These are phyloP conservation scores for Mus spicilegus DNA, from an alignment of 2,113 vertebrate genomes.

Conservation along the genomic window DNA sequence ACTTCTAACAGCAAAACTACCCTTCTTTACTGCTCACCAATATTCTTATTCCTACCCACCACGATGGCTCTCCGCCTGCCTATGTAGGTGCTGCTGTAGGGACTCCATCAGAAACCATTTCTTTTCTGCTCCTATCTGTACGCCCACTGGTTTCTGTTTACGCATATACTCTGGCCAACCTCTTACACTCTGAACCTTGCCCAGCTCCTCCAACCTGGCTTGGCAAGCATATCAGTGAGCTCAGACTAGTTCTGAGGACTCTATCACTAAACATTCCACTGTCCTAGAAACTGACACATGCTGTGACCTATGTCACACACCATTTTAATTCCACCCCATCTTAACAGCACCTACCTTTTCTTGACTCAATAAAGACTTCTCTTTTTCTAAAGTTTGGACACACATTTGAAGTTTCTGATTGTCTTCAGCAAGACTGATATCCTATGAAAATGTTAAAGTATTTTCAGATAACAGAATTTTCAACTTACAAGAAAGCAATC, in stretches of 20 bases:
- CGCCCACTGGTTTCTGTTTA: background rate
- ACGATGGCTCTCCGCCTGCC: background rate
- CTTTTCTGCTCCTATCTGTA: background rate
- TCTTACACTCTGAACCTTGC: slow-evolving; percentile 61
- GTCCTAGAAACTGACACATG: background rate
- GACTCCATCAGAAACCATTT: background rate
- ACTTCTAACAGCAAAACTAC: background rate
- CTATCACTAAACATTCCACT: background rate
- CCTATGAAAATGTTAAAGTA: slow-evolving; percentile 76
- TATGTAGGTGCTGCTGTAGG: background rate
- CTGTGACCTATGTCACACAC: background rate
- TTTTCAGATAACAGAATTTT: slow-evolving; percentile 70
- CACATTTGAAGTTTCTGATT: slow-evolving; percentile 88
- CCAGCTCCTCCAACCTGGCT: slow-evolving; percentile 30
- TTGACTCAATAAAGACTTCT: slow-evolving; percentile 52
- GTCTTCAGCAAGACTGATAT: slow-evolving; percentile 82
- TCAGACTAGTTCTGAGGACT: slow-evolving; percentile 44
- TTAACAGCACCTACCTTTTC: slow-evolving; percentile 77
- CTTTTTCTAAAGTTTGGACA: slow-evolving; percentile 85
- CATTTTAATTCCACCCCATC: background rate
- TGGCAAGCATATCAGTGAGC: background rate
- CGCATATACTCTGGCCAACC: background rate
- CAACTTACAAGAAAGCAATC: slow-evolving; percentile 26
- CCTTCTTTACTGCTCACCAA: background rate
- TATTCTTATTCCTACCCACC: background rate